phyloP scores from a whole-genome alignment of 2,888 invertebrate species.

The Candidula unifasciata region DNA sequence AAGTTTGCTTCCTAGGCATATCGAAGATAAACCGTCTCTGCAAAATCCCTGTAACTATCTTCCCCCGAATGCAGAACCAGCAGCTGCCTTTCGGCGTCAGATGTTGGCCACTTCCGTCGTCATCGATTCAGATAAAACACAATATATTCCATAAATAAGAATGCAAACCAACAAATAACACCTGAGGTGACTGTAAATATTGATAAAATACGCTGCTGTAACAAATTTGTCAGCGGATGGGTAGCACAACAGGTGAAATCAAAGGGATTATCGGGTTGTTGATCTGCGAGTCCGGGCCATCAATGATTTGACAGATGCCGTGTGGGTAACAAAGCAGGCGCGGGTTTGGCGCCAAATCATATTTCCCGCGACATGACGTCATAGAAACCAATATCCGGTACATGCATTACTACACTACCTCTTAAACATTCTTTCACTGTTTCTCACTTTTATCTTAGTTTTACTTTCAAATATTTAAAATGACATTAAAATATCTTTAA shows the following conservation, averaged over 20 bases:
- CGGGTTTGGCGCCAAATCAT: slow-evolving; percentile 75
- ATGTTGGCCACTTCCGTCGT: slow-evolving; percentile 50
- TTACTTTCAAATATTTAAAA: background rate
- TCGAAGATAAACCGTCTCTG: background rate
- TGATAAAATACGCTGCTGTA: background rate
- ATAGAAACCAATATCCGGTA: slow-evolving; percentile 55
- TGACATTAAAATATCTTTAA: too few relatives aligned
- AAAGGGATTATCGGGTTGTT: slow-evolving; percentile 17
- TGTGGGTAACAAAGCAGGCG: slow-evolving; percentile 67
- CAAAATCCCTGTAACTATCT: background rate
- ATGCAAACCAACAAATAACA: background rate
- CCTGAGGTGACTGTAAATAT: background rate
- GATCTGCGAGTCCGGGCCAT: slow-evolving; percentile 24
- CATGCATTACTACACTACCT: slow-evolving; percentile 49
- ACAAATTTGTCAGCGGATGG: slow-evolving; percentile 22
- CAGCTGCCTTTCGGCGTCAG: slow-evolving; percentile 35
- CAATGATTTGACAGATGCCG: slow-evolving; percentile 45
- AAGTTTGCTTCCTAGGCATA: slow-evolving; percentile 68
- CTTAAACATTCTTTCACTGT: too few relatives aligned
- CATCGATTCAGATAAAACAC: slow-evolving; percentile 33
- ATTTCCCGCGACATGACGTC: slow-evolving; percentile 76
- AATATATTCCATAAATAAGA: slow-evolving; percentile 16
- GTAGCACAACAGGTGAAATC: background rate
- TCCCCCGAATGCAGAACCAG: background rate
- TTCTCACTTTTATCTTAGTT: background rate